Percentiles rank a stretch among this genome's conserved stretches.
These are phyloP conservation scores for Scaptomyza flava DNA, from an alignment of 2,888 invertebrate species.

Conservation along the genomic window DNA sequence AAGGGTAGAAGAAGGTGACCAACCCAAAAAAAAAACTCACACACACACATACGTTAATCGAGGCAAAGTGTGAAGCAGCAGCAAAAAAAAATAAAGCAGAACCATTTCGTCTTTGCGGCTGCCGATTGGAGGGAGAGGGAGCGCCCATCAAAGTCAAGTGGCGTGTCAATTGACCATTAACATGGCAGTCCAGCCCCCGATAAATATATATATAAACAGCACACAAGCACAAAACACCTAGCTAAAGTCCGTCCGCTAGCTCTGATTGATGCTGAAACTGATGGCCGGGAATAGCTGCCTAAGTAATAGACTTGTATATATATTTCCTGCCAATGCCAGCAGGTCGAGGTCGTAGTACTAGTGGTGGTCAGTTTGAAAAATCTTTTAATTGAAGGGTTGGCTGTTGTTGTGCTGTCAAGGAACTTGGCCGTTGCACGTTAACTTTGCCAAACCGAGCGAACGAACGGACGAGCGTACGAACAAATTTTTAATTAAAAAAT, in stretches of 20 bases:
- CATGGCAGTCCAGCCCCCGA: conserved; percentile 61
- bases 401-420: conserved; percentile 9
- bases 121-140: conserved; percentile 1
- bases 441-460: conserved; percentile 2
- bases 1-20: conserved; percentile 11
- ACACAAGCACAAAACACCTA: conserved; percentile 28
- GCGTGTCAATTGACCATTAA: conserved; percentile 80
- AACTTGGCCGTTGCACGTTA: conserved; percentile 8
- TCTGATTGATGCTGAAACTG: conserved; percentile 58
- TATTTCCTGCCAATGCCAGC: conserved; percentile 15
- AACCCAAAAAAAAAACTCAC: conserved; percentile 7
- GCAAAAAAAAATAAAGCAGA: conserved; percentile 10
- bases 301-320: conserved; percentile 7
- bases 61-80: conserved; percentile 31
- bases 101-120: conserved; percentile 38
- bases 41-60: conserved; percentile 44
- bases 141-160: conserved; percentile 72
- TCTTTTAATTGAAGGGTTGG: conserved; percentile 35
- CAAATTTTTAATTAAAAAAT: conserved; percentile 74
- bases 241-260: conserved; percentile 9
- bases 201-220: conserved; percentile 57
- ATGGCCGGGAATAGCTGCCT: conserved; percentile 18
- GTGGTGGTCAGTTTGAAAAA: conserved; percentile 41
- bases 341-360: neutral
- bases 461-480: conserved; percentile 6